Evolutionary conservation across 2,888 invertebrate species (phyloP), one percentile per base, ranked within the genome.

Genomic region (Aphrophora alni): DNA sequence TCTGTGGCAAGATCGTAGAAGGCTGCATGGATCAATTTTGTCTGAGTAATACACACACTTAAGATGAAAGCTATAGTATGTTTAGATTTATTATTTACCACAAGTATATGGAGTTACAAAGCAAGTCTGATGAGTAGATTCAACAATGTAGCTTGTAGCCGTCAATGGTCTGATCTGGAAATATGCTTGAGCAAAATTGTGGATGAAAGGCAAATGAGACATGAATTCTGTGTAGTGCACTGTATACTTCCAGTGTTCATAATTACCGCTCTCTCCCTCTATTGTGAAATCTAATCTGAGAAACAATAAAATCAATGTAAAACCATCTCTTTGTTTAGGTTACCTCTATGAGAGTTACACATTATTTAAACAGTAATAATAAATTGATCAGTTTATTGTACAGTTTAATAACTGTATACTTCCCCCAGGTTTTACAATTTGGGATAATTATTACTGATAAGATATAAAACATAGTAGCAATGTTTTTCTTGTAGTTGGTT

Each of bases 161-260:
- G 82, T 72, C 85, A 88, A 89, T 33, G 88, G 90, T 83, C 89
- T 91, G 14, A 93, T 89, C 71, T 91, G 89, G 86, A 90, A 93
- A 86, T 91, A 89, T 0, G 91, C 93, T 21, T 89, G 88, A 0
- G 91, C 92, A 25, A 87, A 87, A 86, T 93, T 93, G 79, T 89
- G 87, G 85, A 93, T 89, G 85, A 91, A 89, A 0, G 94, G 93
- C 88, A 93, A 89, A 82, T 92, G 91, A 1, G 92, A 92, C 71
- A 94, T 88, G 84, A 89, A 89, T 86, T 94, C 94, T 1, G 89
- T 90, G 85, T 94, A 94, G 38, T 83, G 80, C 17, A 86, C 92
- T 0, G 91, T 90, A 86, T 94, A 94, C 84, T 91, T 91, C 94
- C 94, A 94, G 84, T 93, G 90, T 74, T 92, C 91, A 84, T 91